Percentiles rank a stretch among this genome's conserved stretches.
Evolutionary conservation across 2,888 invertebrate genomes (phyloP).

Genomic region (Poecilus cupreus): DNA sequence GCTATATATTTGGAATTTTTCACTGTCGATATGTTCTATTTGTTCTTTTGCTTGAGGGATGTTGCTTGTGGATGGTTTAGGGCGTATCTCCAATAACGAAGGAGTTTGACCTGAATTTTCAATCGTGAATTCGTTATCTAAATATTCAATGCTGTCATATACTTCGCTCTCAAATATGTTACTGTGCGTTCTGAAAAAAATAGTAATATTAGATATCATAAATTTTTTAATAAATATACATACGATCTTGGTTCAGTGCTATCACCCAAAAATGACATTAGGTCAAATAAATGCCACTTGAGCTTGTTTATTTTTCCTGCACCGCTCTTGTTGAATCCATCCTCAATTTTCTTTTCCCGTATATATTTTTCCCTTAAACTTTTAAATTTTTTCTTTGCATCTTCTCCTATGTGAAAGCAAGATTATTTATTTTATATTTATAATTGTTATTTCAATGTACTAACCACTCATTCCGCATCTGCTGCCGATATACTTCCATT

Average conservation of each 20-base stretch:
- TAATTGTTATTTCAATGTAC: not conserved
- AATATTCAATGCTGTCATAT: not conserved
- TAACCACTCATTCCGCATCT: not conserved
- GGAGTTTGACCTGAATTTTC: not conserved
- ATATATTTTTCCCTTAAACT: not conserved
- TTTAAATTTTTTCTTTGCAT: slow-evolving; percentile 1
- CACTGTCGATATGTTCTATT: not conserved
- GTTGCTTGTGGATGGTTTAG: not conserved
- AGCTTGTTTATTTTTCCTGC: not conserved
- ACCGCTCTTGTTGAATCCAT: not conserved
- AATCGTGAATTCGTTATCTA: not conserved
- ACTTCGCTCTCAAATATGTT: not conserved
- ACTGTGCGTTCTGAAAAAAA: not conserved
- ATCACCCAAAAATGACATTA: slow-evolving; percentile 4
- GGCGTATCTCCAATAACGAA: not conserved
- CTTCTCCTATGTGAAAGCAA: not conserved
- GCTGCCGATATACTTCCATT: not conserved
- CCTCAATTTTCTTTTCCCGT: not conserved
- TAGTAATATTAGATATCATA: not conserved
- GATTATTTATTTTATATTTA: not conserved
- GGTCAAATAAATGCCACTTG: not conserved
- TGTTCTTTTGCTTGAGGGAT: not conserved
- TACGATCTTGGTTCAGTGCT: not conserved
- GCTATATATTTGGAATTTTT: too few relatives aligned
- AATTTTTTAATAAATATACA: not conserved